A percentile compares a stretch with the other conserved stretches of the same genome.
Conservation (phyloP, 2,113 vertebrate genomes). For the Chamaetylas fuelleborni region DNA sequence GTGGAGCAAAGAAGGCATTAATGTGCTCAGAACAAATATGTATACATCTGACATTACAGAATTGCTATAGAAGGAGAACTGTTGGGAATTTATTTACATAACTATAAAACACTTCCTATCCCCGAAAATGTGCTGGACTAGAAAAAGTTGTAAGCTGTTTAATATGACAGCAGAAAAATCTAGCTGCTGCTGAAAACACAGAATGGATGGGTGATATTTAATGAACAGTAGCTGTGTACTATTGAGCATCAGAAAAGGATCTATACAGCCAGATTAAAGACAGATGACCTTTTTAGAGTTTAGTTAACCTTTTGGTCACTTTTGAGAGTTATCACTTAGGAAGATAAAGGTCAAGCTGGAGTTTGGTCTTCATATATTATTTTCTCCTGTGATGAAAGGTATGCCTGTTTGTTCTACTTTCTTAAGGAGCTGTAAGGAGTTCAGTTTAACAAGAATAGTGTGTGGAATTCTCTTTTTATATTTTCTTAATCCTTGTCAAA, state of each 20-base stretch:
- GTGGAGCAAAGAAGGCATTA: not conserved
- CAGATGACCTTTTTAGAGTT: constrained; percentile 72
- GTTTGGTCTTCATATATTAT: constrained; percentile 10
- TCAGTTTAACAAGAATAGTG: not conserved
- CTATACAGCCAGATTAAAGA: constrained; percentile 60
- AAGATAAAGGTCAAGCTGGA: constrained; percentile 68
- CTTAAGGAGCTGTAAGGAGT: not conserved
- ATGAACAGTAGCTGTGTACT: constrained; percentile 53
- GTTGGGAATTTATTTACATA: not conserved
- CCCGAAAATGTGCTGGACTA: not conserved
- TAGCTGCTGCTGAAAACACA: not conserved
- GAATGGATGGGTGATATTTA: constrained; percentile 59
- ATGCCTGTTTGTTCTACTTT: not conserved
- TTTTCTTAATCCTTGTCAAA: not conserved
- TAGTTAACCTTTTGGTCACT: constrained; percentile 72
- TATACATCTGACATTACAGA: not conserved
- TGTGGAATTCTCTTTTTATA: not conserved
- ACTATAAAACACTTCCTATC: not conserved
- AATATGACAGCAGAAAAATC: constrained; percentile 1
- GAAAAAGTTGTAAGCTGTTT: not conserved
- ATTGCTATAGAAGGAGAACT: not conserved
- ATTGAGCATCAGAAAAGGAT: constrained; percentile 51
- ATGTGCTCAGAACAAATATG: not conserved
- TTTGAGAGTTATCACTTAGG: constrained; percentile 66
- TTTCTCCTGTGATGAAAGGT: not conserved